Conservation (phyloP, 2,113 vertebrate species). For the Nicator chloris region DNA sequence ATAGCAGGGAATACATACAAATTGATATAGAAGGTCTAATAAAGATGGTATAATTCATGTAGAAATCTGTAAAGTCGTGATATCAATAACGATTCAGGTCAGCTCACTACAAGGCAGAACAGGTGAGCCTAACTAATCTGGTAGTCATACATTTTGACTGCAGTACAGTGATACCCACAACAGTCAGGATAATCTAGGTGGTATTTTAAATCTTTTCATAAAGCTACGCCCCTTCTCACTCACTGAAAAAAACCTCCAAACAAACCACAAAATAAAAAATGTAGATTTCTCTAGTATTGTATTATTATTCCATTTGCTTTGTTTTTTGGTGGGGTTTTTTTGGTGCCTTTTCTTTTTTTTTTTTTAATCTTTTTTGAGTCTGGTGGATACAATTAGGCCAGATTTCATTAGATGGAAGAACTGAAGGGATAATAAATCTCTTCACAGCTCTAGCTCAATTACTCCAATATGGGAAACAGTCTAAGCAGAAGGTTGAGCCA, state of each 20-base stretch:
- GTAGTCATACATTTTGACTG: neutral
- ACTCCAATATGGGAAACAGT: neutral
- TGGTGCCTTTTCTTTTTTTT: too few relatives aligned
- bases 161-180: neutral
- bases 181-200: neutral
- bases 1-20: neutral
- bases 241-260: neutral
- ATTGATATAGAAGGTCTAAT: neutral
- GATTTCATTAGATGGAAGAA: neutral
- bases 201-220: neutral
- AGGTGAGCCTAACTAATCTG: neutral
- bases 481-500: neutral
- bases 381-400: neutral
- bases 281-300: neutral
- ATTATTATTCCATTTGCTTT: neutral
- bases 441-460: neutral
- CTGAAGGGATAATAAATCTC: neutral
- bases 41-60: neutral
- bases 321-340: too few relatives aligned
- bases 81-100: neutral
- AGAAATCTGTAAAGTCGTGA: neutral
- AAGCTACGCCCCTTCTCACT: neutral
- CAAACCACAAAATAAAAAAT: neutral
- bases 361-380: neutral
- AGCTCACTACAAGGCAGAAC: neutral